These are phyloP conservation scores for Arbacia lixula DNA, from an alignment of 53 echinoderm and acorn worm genomes.

Conservation along the genomic window DNA sequence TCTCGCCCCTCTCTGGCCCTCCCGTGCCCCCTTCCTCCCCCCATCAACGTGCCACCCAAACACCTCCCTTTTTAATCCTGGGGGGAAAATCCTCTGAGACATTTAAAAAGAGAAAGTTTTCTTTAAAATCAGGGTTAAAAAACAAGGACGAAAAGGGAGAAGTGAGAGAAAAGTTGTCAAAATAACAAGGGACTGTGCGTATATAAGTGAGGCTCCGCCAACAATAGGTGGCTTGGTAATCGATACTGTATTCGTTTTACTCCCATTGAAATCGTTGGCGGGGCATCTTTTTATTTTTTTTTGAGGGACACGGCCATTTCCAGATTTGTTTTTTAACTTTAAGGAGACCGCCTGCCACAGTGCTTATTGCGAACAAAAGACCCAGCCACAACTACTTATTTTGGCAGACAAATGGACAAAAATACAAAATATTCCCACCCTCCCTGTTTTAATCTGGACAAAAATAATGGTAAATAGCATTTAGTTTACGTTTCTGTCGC, in stretches of 20 bases:
- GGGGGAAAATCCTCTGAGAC: no score
- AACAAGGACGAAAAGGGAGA: not conserved
- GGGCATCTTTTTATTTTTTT: constrained; percentile 10
- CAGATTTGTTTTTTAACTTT: no score
- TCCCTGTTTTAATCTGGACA: no score
- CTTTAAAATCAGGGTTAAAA: not conserved
- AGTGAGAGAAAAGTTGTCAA: constrained; percentile 25
- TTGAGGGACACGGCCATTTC: not conserved
- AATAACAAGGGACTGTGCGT: constrained; percentile 2
- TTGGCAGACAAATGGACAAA: no score
- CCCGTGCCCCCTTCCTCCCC: no score
- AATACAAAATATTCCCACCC: no score
- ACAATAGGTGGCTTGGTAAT: constrained; percentile 19
- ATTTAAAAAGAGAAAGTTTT: not conserved
- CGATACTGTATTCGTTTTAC: constrained; percentile 32
- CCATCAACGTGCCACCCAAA: no score
- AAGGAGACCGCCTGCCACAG: constrained; percentile 1
- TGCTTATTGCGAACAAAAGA: constrained; percentile 9
- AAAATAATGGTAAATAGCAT: no score
- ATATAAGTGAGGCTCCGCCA: not conserved
- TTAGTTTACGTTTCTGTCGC: no score
- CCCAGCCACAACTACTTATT: not conserved
- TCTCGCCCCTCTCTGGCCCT: no score
- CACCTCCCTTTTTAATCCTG: no score
- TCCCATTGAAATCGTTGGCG: constrained; percentile 4